Evolutionary conservation across 1,140 invertebrate genomes (phyloP), one percentile per base, ranked within the genome.

Genomic region (Oncopodura yosiiana): DNA sequence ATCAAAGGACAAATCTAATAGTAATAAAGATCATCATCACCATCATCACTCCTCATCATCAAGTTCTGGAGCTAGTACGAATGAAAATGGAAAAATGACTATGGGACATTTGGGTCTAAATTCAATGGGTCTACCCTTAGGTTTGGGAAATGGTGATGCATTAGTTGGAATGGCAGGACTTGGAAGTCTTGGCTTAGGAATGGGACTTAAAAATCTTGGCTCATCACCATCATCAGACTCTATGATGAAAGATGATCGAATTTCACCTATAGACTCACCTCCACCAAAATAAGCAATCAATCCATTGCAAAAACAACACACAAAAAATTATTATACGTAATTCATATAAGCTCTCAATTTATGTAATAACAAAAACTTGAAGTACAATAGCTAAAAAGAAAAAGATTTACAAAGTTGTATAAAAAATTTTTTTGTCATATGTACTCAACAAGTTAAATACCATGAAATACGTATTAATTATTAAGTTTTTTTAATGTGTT

Each of bases 1-100:
- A n/a, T n/a, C n/a, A 53, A 60, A 45, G 52, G 60, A 51, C 49
- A 53, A 60, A 43, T 58, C 60, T 32, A 56, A 53, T 45, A 45
- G 44, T 38, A 37, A 51, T 58, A 52, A 63, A 46, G 61, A 63
- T 60, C 63, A 61, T 43, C 46, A 53, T 59, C 56, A 63, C 59
- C 53, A 60, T 55, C 48, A 66, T 45, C 49, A 62, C 45, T 48
- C 55, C 41, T 41, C 55, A 50, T 38, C 61, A 48, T 23, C 34
- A 19, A 45, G 44, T 30, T 23, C 38, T 38, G 36, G 43, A 34
- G 50, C 46, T 37, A 54, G 63, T n/a, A 55, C 53, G 43, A 55
- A 58, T 30, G 56, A 63, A 49, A 66, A 67, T 23, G 63, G 62
- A 9, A 67, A 66, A 56, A 60, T 66, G 54, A 58, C 56, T 48